phyloP scores from a whole-genome alignment of 2,888 invertebrate genomes.

The Chloroclystis v-ata region DNA sequence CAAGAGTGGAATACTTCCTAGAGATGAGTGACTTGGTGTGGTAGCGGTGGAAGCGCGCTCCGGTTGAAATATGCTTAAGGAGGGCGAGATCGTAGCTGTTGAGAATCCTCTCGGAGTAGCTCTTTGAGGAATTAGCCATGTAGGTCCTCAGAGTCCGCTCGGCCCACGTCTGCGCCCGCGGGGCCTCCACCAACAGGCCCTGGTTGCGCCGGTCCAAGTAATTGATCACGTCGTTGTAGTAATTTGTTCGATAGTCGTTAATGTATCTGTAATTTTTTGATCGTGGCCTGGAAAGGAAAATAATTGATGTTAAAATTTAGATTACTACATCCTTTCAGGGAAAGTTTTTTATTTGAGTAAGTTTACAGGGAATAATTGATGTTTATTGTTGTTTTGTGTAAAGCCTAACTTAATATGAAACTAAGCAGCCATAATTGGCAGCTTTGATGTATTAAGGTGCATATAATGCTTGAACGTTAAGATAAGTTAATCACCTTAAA shows the following conservation, averaged over 20 bases:
- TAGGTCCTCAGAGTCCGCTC: constrained; percentile 88
- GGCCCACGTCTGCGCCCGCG: constrained; percentile 90
- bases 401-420: no score
- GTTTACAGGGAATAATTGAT: no score
- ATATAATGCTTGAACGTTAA: no score
- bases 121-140: constrained; percentile 82
- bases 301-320: constrained; percentile 9
- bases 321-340: no score
- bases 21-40: constrained; percentile 86
- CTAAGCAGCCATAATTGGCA: no score
- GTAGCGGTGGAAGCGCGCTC: constrained; percentile 84
- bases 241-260: constrained; percentile 90
- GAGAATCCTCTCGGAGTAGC: constrained; percentile 71
- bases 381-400: no score
- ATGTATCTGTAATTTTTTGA: constrained; percentile 89
- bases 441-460: no score
- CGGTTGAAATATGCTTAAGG: constrained; percentile 80
- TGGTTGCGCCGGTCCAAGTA: constrained; percentile 87
- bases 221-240: constrained; percentile 90
- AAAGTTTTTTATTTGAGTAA: no score
- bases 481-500: no score
- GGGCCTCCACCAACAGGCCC: constrained; percentile 83
- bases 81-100: constrained; percentile 78
- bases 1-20: constrained; percentile 82
- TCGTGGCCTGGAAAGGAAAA: constrained; percentile 80